Evolutionary conservation across 2,888 invertebrate species (phyloP).

Genomic region (Automeris io): DNA sequence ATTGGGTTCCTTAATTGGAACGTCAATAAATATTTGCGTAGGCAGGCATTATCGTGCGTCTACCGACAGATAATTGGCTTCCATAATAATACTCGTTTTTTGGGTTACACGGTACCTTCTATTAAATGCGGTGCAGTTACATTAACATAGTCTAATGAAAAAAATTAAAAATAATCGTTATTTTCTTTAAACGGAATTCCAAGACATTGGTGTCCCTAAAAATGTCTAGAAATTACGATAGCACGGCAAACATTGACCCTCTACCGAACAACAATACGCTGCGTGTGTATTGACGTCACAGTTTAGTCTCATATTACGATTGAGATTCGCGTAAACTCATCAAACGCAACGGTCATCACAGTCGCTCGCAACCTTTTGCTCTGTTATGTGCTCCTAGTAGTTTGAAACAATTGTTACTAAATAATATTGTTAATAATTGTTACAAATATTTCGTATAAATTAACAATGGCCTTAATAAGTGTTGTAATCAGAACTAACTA

Average conservation of each 20-base stretch:
- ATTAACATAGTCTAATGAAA: no score
- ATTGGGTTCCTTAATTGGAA: no score
- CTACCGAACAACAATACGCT: neutral
- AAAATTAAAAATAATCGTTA: neutral
- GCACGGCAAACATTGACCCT: constrained; percentile 4
- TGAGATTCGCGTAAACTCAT: constrained; percentile 6
- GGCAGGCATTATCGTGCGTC: no score
- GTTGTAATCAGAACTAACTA: no score
- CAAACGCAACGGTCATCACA: neutral
- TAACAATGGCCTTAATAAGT: no score
- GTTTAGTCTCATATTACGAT: constrained; percentile 1
- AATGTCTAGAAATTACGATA: neutral
- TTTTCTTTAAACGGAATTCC: neutral
- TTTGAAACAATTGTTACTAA: neutral
- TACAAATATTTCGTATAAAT: no score
- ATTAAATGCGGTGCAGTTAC: no score
- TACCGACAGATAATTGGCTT: no score
- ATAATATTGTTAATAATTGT: neutral
- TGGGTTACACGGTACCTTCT: no score
- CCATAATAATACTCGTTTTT: no score
- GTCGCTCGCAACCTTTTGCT: constrained; percentile 7
- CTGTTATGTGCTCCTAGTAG: constrained; percentile 10
- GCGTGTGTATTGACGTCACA: constrained; percentile 2
- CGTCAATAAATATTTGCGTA: no score
- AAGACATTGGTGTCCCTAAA: neutral